Evolutionary conservation across 2,113 vertebrate genomes (phyloP).

Genomic region (Maccullochella peelii): DNA sequence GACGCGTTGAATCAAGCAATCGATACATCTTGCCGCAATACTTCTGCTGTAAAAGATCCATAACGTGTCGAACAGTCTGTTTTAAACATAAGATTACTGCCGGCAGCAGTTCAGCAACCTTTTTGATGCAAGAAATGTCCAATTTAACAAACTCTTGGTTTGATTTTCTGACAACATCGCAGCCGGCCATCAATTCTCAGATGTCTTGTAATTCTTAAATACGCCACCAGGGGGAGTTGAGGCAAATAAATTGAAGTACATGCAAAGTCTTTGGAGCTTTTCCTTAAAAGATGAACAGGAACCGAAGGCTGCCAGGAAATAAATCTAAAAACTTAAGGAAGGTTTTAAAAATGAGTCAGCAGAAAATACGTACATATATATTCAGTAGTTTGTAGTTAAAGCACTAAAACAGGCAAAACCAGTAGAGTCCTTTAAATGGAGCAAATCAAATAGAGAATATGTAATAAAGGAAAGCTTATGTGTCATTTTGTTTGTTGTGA

Average conservation of each 20-base stretch:
- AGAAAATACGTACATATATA: neutral
- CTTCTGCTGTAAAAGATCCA: too few relatives aligned
- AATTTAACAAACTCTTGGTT: too few relatives aligned
- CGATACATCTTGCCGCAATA: too few relatives aligned
- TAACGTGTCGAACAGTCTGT: too few relatives aligned
- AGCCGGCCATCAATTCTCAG: too few relatives aligned
- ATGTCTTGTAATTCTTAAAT: too few relatives aligned
- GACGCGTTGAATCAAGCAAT: too few relatives aligned
- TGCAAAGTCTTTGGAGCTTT: too few relatives aligned
- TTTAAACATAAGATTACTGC: too few relatives aligned
- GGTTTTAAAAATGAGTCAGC: neutral
- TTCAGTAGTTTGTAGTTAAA: neutral
- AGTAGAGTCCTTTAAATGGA: neutral
- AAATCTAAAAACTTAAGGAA: neutral
- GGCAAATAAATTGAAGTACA: neutral
- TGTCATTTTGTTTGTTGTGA: neutral
- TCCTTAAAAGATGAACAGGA: neutral
- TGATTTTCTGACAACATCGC: too few relatives aligned
- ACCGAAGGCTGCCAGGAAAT: neutral
- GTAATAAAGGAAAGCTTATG: constrained; percentile 1
- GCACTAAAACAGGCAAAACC: neutral
- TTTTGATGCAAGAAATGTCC: too few relatives aligned
- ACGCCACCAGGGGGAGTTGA: neutral
- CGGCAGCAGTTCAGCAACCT: too few relatives aligned
- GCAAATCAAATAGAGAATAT: constrained; percentile 2